A percentile compares a stretch with the other conserved stretches of the same genome.
These are phyloP conservation scores for Melanaphis sacchari DNA, from an alignment of 1,140 invertebrate genomes.

Conservation along the genomic window DNA sequence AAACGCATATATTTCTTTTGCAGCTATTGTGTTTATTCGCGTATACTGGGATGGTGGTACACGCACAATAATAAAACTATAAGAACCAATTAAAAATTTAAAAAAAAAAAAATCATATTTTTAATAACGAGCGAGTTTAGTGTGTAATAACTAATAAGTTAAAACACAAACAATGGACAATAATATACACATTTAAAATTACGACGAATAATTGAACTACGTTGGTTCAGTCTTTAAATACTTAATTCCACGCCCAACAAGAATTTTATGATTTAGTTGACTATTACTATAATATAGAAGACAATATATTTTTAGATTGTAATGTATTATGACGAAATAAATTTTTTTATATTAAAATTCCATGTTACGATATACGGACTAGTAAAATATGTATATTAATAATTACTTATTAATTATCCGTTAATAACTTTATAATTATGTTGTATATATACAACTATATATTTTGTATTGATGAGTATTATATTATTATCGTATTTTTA, in stretches of 20 bases:
- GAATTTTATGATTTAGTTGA: background rate
- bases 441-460: no score
- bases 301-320: no score
- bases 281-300: no score
- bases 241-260: background rate
- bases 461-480: no score
- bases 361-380: no score
- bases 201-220: background rate
- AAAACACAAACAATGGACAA: background rate
- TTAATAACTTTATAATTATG: no score
- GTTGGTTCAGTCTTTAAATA: background rate
- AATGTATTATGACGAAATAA: no score
- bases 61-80: background rate
- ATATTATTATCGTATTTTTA: no score
- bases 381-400: no score
- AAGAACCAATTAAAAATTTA: background rate
- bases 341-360: no score
- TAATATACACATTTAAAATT: background rate
- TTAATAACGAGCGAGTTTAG: background rate
- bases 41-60: no score
- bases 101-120: background rate
- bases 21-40: background rate
- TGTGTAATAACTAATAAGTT: background rate
- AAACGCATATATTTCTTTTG: background rate
- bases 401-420: no score